These are phyloP conservation scores for Troglohyphantes excavatus DNA, from an alignment of 2,888 invertebrate species.

Conservation along the genomic window DNA sequence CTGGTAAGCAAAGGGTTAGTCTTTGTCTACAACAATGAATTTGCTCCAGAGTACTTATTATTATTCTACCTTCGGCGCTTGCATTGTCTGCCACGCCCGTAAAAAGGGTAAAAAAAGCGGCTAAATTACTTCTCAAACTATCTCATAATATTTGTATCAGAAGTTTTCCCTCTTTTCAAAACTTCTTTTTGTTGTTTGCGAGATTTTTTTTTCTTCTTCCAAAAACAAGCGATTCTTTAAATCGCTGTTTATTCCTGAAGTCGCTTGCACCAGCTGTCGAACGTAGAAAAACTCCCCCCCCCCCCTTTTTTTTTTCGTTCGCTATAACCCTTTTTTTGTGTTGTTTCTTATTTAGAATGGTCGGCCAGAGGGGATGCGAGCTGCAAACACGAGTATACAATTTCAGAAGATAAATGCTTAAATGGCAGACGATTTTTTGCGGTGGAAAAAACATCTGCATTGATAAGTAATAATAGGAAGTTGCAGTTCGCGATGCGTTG, in stretches of 20 bases:
- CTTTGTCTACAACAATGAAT: slow-evolving; percentile 73
- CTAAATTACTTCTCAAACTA: slow-evolving; percentile 71
- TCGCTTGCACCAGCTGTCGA: slow-evolving; percentile 57
- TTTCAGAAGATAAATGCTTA: slow-evolving; percentile 67
- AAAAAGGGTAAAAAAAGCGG: slow-evolving; percentile 21
- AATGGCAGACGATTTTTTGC: slow-evolving; percentile 23
- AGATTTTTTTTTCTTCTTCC: slow-evolving; percentile 38
- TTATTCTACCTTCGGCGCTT: slow-evolving; percentile 58
- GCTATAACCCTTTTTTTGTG: slow-evolving; percentile 15
- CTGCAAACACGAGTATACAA: slow-evolving; percentile 70
- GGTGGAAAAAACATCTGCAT: slow-evolving; percentile 57
- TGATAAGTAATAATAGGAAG: slow-evolving; percentile 63
- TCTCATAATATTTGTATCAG: slow-evolving; percentile 69
- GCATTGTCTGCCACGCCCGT: slow-evolving; percentile 67
- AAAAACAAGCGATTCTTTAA: slow-evolving; percentile 44
- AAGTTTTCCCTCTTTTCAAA: slow-evolving; percentile 28
- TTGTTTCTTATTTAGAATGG: slow-evolving; percentile 43
- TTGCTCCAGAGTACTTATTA: slow-evolving; percentile 58
- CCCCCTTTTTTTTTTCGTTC: slow-evolving; percentile 29
- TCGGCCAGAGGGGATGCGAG: neutral
- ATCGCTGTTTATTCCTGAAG: slow-evolving; percentile 69
- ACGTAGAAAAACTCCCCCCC: slow-evolving; percentile 47
- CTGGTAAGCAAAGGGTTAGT: slow-evolving; percentile 77
- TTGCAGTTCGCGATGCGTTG: slow-evolving; percentile 1
- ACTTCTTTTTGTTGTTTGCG: slow-evolving; percentile 24